phyloP scores from a whole-genome alignment of 2,797 vertebrate species.

The Liparis tanakae region DNA sequence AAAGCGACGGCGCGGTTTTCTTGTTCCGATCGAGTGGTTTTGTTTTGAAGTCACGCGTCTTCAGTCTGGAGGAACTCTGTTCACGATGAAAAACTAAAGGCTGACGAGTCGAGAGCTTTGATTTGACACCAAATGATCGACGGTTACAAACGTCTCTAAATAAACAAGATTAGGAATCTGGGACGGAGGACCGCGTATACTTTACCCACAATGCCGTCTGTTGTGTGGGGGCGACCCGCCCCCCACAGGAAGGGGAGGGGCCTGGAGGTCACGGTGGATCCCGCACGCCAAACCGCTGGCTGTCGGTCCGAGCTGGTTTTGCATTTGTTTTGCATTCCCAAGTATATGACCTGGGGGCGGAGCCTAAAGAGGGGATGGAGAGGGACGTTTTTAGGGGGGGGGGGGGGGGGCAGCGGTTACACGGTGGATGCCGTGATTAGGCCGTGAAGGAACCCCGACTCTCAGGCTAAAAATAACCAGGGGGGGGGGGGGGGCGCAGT shows the following conservation, averaged over 20 bases:
- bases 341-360: constrained; percentile 75
- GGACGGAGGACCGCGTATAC: neutral
- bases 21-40: too few species aligned
- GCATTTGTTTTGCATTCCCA: constrained; percentile 78
- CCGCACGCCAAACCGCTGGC: constrained; percentile 82
- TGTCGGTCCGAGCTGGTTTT: constrained; percentile 54
- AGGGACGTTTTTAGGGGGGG: constrained; percentile 47
- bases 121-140: neutral
- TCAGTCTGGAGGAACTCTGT: too few species aligned
- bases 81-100: too few species aligned
- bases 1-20: neutral
- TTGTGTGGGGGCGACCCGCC: constrained; percentile 45
- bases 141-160: neutral
- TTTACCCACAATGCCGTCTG: constrained; percentile 47
- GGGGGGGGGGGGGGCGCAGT: constrained; percentile 57
- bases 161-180: neutral
- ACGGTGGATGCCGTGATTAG: constrained; percentile 66
- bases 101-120: neutral
- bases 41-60: too few species aligned
- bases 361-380: constrained; percentile 52
- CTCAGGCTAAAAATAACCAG: constrained; percentile 74
- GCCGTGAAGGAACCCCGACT: constrained; percentile 55
- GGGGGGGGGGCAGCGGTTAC: constrained; percentile 42
- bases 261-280: constrained; percentile 76
- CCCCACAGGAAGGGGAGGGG: constrained; percentile 70